These are phyloP conservation scores for Ranitomeya imitator DNA, from an alignment of 2,113 vertebrate species.

Conservation along the genomic window DNA sequence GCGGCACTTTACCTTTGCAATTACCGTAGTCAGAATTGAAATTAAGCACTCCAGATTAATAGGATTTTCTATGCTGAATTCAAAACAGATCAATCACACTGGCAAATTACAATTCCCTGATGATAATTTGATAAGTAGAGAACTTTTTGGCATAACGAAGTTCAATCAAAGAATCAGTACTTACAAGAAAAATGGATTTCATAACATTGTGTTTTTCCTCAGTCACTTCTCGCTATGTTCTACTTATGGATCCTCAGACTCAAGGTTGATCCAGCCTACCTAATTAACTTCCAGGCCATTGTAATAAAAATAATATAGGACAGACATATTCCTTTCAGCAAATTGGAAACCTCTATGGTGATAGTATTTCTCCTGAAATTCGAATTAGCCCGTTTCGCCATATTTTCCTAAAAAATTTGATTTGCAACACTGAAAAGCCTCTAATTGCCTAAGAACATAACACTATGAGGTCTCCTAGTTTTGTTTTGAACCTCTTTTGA, in stretches of 20 bases:
- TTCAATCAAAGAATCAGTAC: constrained; percentile 44
- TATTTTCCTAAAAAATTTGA: no score
- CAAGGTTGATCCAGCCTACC: background rate
- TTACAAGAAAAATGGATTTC: constrained; percentile 21
- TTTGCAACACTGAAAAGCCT: no score
- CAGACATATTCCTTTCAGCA: background rate
- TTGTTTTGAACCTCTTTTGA: no score
- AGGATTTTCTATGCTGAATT: constrained; percentile 49
- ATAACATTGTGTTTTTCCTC: background rate
- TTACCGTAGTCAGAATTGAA: constrained; percentile 38
- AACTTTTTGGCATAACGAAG: constrained; percentile 52
- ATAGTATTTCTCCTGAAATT: no score
- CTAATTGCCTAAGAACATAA: no score
- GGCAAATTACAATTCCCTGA: constrained; percentile 50
- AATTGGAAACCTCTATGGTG: background rate
- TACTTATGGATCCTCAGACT: background rate
- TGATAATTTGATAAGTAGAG: constrained; percentile 52
- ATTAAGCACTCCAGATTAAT: constrained; percentile 52
- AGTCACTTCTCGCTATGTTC: background rate
- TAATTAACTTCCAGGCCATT: background rate
- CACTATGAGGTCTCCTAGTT: no score
- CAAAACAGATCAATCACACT: constrained; percentile 43
- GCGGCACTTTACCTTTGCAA: constrained; percentile 44
- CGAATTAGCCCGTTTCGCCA: no score
- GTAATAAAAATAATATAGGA: background rate